phyloP scores from a whole-genome alignment of 1,140 invertebrate genomes.

The Colletes latitarsis region DNA sequence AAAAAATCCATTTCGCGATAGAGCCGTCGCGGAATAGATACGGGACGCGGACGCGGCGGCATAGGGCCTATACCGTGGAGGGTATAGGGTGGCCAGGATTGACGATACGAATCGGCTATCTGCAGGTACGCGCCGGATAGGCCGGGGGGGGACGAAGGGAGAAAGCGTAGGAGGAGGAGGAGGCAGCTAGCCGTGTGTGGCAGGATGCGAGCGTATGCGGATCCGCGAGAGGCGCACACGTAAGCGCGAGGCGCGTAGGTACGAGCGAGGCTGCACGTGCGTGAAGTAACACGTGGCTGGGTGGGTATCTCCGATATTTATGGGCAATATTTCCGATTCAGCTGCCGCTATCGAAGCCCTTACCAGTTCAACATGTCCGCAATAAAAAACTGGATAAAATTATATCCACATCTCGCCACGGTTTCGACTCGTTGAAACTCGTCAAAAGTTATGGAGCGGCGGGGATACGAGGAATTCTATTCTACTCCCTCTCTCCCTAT shows the following conservation, averaged over 20 bases:
- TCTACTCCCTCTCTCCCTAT: conserved; percentile 37
- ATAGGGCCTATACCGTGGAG: conserved; percentile 48
- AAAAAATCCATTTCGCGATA: conserved; percentile 69
- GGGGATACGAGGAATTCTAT: conserved; percentile 66
- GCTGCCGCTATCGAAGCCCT: conserved; percentile 79
- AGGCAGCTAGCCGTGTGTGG: conserved; percentile 23
- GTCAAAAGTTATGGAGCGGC: conserved; percentile 76
- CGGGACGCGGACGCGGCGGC: conserved; percentile 56
- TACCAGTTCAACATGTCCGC: conserved; percentile 81
- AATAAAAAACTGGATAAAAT: conserved; percentile 81
- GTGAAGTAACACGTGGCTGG: conserved; percentile 64
- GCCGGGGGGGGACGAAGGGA: neutral
- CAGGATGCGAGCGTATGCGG: conserved; percentile 16
- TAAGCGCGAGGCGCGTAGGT: conserved; percentile 12
- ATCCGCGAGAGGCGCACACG: conserved; percentile 16
- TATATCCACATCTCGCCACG: conserved; percentile 79
- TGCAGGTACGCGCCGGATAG: conserved; percentile 57
- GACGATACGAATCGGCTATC: conserved; percentile 69
- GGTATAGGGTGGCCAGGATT: conserved; percentile 63
- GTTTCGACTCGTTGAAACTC: conserved; percentile 75
- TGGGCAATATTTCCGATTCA: conserved; percentile 81
- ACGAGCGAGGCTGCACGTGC: conserved; percentile 57
- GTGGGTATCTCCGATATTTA: conserved; percentile 80
- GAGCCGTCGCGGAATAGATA: conserved; percentile 68
- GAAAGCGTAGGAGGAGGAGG: conserved; percentile 13